Conservation (phyloP, 2,113 vertebrate genomes). For the Cinclus cinclus region DNA sequence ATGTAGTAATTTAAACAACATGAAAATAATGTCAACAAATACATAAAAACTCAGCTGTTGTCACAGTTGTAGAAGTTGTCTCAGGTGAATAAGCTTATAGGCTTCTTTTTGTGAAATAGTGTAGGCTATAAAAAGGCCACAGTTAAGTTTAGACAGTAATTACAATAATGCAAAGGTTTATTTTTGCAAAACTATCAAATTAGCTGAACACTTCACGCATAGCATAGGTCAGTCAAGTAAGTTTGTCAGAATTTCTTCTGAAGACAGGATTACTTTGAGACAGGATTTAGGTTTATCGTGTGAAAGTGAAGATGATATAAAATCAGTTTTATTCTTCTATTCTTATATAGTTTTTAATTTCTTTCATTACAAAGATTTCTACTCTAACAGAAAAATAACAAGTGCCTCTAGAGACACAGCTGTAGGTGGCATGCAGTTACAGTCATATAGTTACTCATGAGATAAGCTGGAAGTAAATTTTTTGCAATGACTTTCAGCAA, state of each 20-base stretch:
- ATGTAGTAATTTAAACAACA: neutral
- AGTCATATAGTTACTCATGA: neutral
- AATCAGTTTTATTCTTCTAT: neutral
- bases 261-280: neutral
- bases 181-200: neutral
- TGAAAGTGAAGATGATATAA: neutral
- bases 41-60: neutral
- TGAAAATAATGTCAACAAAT: neutral
- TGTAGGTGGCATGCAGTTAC: neutral
- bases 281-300: neutral
- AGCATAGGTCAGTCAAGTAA: neutral
- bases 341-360: neutral
- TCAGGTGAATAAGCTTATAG: neutral
- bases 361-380: neutral
- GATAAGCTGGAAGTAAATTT: neutral
- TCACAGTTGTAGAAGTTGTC: neutral
- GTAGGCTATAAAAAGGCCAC: neutral
- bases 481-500: neutral
- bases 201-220: neutral
- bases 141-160: neutral
- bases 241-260: slow-evolving; percentile 28
- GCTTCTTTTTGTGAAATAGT: neutral
- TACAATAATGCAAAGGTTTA: neutral
- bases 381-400: neutral
- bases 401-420: neutral